Base-by-base conservation (phyloP, 2,797 vertebrate species). In the Acomys russatus region DNA sequence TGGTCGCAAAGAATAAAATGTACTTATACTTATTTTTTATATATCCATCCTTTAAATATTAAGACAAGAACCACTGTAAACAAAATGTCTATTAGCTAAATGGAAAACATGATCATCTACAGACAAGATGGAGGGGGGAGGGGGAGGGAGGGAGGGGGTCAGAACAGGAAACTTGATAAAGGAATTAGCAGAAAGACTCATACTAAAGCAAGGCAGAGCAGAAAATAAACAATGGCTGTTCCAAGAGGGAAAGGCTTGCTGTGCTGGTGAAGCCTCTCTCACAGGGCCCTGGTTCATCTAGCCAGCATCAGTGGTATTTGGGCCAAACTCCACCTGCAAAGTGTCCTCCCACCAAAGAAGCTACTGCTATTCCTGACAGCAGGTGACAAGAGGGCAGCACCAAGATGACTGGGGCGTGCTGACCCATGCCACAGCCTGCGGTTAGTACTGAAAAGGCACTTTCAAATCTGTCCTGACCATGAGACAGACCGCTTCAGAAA, bases 11-110 rank as follows among this genome's bases (percentile, higher is more conserved):
- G 18, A 59, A 86, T 35, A 49, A 73, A 92, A 70, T 76, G 5
- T 17, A 82, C 77, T 92, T 78, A 63, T 17, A 82, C 77, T 92
- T 78, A 63, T 79, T 66, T 49, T 68, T 92, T 49, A 63, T 56
- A 95, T 1, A 63, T 63, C 76, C 82, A 49, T 66, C 44, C 88
- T 95, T 56, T 76, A 94, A 86, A 78, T 92, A 86, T 82, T 80
- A 88, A 74, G 12, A 76, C 3, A 84, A 95, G 38, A 92, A 17
- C 74, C 6, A 74, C 1, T 82, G 25, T 71, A 91, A 87, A 73
- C 51, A 90, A 92, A 49, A 74, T 22, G 35, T 92, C 51, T 83
- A 4, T 56, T 79, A 84, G 6, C 63, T 90, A 92, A 86, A 91
- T 59, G 38, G 78, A 90, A 90, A 59, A 59, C 28, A 14, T 63